phyloP scores from a whole-genome alignment of 2,797 vertebrate genomes.

The Nasua narica region DNA sequence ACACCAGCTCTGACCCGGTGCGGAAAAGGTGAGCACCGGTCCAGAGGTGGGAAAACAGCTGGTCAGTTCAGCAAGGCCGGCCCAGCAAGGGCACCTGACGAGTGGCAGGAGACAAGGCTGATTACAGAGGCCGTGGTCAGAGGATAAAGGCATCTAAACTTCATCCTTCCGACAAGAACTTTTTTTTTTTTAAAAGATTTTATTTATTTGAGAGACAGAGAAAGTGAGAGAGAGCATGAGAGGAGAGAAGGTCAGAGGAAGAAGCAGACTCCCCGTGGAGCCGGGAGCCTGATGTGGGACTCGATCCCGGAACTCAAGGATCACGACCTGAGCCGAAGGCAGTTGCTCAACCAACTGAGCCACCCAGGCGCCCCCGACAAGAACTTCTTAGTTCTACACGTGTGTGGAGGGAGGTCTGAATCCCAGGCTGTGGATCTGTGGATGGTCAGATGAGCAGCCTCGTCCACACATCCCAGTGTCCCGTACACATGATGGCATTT shows the following conservation, averaged over 20 bases:
- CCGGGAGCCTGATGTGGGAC: too few relatives aligned
- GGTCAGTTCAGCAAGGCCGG: not conserved
- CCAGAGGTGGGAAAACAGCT: not conserved
- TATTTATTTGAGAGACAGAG: too few relatives aligned
- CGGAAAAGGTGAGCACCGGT: not conserved
- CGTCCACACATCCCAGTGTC: not conserved
- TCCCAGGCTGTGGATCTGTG: not conserved
- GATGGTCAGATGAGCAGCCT: not conserved
- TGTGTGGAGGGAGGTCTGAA: not conserved
- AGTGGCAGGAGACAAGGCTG: not conserved
- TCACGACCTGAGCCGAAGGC: too few relatives aligned
- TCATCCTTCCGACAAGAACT: not conserved
- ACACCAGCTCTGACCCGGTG: not conserved
- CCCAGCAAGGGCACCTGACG: not conserved
- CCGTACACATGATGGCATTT: not conserved
- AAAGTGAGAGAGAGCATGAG: too few relatives aligned
- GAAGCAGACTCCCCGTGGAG: too few relatives aligned
- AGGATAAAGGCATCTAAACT: not conserved
- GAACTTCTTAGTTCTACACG: too few relatives aligned
- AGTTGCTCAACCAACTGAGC: too few relatives aligned
- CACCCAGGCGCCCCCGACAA: too few relatives aligned
- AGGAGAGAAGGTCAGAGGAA: too few relatives aligned
- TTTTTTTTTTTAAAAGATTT: not conserved
- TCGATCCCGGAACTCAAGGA: too few relatives aligned
- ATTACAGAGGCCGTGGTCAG: not conserved